Evolutionary conservation across 2,888 invertebrate species (phyloP), one percentile per base, ranked within the genome.

Genomic region (Archips xylosteana): DNA sequence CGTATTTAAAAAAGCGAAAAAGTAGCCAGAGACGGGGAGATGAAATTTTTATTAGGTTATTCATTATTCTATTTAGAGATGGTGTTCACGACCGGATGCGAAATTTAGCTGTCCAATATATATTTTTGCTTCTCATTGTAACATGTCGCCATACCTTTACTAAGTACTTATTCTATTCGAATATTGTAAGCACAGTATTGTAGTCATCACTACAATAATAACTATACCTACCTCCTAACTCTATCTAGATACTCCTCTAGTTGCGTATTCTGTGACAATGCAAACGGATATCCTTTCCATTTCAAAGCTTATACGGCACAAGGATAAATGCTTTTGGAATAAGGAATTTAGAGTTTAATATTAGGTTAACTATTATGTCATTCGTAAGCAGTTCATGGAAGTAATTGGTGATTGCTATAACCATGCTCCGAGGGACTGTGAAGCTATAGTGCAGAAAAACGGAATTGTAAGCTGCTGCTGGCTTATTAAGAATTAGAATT

Each of bases 201-300:
- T n/a, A n/a, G n/a, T 32, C 12, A 57, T 32, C 10, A 57, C 57
- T 57, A 32, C 49, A n/a, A 49, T 57, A 57, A 32, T 57, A 12
- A 10, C 12, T n/a, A 32, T 10, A 32, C 3, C 8, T 47, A n/a
- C 13, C 60, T 51, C 32, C 36, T 5, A 9, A 69, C 68, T 45
- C 74, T 23, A 23, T 23, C 23, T 23, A n/a, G n/a, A n/a, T n/a
- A 23, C 23, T 64, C 34, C 15, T 61, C 60, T 60, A 62, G 72
- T 68, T 69, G 47, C 54, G 54, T 54, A 54, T 54, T 70, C 36
- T 32, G 45, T 66, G 57, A 82, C 83, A 86, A 85, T 89, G 85
- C 84, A 88, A 90, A 87, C 92, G 93, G 93, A 94, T 92, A 91
- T 93, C 92, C 92, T 92, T 92, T 92, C 92, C 88, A 91, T 89